phyloP scores from a whole-genome alignment of 2,888 invertebrate genomes.

The Hirtodrosophila trivittata region DNA sequence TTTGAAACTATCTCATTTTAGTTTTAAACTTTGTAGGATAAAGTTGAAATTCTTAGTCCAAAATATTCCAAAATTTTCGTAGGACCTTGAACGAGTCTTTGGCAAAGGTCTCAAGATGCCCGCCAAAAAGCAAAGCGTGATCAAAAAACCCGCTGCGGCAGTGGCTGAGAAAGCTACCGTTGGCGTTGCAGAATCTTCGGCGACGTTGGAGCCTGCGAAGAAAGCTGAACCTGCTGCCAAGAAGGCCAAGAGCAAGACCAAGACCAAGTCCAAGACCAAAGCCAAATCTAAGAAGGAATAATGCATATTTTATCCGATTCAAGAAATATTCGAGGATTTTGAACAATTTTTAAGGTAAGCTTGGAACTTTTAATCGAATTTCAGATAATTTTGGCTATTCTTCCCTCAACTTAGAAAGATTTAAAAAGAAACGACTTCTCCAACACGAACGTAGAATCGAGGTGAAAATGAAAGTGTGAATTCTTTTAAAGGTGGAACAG shows the following conservation, averaged over 20 bases:
- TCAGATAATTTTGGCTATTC: too few relatives aligned
- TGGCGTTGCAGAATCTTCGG: background rate
- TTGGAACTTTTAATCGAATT: too few relatives aligned
- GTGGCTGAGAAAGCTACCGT: background rate
- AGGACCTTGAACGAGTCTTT: background rate
- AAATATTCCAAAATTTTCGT: slow-evolving; percentile 22
- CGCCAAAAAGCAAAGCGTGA: slow-evolving; percentile 49
- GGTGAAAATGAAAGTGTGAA: too few relatives aligned
- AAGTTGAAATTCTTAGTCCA: background rate
- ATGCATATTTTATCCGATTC: too few relatives aligned
- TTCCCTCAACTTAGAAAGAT: too few relatives aligned
- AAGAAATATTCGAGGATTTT: background rate
- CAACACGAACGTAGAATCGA: too few relatives aligned
- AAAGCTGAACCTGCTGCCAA: slow-evolving; percentile 12
- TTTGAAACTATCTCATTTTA: background rate
- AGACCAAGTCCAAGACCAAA: slow-evolving; percentile 27
- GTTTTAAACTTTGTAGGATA: background rate
- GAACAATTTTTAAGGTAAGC: background rate
- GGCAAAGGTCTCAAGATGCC: slow-evolving; percentile 23
- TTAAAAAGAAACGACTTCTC: too few relatives aligned
- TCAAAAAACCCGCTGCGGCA: slow-evolving; percentile 10
- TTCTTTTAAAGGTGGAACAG: too few relatives aligned
- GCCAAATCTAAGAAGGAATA: slow-evolving; percentile 33
- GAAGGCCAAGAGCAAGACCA: slow-evolving; percentile 25
- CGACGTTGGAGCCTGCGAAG: background rate